phyloP scores from a whole-genome alignment of 2,797 vertebrate genomes.

The Hippocampus kuda region DNA sequence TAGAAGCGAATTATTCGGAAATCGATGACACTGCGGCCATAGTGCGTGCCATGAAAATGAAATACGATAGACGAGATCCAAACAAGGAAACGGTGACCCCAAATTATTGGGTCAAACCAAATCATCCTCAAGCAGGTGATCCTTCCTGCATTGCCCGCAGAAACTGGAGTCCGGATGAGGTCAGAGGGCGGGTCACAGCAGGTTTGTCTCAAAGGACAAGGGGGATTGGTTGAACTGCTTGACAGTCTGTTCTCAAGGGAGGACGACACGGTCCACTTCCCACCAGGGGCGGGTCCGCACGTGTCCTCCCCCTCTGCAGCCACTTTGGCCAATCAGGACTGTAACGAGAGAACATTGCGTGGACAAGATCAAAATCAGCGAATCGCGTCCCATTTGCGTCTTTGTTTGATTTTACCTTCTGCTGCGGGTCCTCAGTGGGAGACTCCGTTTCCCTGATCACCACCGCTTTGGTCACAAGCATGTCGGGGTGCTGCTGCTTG shows the following conservation, averaged over 20 bases:
- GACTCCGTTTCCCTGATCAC: conserved; percentile 97
- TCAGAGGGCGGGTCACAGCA: conserved; percentile 48
- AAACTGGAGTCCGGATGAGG: conserved; percentile 6
- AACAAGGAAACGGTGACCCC: not conserved
- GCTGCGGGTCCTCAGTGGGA: conserved; percentile 81
- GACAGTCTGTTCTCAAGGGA: conserved; percentile 38
- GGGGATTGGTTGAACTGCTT: conserved; percentile 41
- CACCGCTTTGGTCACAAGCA: conserved; percentile 98
- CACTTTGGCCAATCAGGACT: conserved; percentile 61
- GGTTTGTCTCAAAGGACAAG: conserved; percentile 52
- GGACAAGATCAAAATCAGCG: no score
- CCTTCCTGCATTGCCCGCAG: not conserved
- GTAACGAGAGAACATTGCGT: conserved; percentile 22
- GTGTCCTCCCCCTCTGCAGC: conserved; percentile 36
- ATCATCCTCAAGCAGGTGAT: not conserved
- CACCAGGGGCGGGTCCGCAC: conserved; percentile 32
- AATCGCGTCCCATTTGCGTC: not conserved
- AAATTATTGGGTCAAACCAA: not conserved
- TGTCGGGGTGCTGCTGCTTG: conserved; percentile 95
- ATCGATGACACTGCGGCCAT: not conserved
- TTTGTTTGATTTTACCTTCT: conserved; percentile 55
- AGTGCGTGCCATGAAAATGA: not conserved
- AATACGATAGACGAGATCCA: not conserved
- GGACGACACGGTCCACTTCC: conserved; percentile 40
- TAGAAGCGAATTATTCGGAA: not conserved